Percentiles rank a stretch among this genome's conserved stretches.
phyloP scores from a whole-genome alignment of 2,888 invertebrate species.

The Xestia ashworthii region DNA sequence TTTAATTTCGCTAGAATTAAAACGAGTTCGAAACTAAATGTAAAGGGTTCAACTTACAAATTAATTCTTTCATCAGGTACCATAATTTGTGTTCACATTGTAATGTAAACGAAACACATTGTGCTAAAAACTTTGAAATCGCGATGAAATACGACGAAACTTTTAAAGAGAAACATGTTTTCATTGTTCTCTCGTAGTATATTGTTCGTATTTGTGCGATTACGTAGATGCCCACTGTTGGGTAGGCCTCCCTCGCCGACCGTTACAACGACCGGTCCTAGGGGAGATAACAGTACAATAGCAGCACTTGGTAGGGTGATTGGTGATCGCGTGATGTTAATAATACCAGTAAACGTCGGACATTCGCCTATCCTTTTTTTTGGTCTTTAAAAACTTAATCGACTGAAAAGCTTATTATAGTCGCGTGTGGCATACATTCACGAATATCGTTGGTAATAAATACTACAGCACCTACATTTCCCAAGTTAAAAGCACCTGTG shows the following conservation, averaged over 20 bases:
- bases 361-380: constrained; percentile 26
- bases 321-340: constrained; percentile 36
- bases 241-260: constrained; percentile 23
- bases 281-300: constrained; percentile 57
- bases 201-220: constrained; percentile 25
- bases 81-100: constrained; percentile 56
- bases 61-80: constrained; percentile 55
- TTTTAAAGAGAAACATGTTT: constrained; percentile 47
- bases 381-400: constrained; percentile 1
- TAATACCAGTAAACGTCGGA: constrained; percentile 20
- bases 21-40: constrained; percentile 42
- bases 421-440: constrained; percentile 16
- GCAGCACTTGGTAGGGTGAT: constrained; percentile 34
- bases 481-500: not conserved
- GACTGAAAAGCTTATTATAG: constrained; percentile 26
- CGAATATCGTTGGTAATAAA: constrained; percentile 3
- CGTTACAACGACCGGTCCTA: constrained; percentile 43
- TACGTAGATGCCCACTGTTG: constrained; percentile 17
- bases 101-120: constrained; percentile 51
- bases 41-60: constrained; percentile 43
- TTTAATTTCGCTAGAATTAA: constrained; percentile 27
- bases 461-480: constrained; percentile 7
- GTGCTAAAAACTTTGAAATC: constrained; percentile 40
- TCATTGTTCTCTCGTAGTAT: constrained; percentile 35
- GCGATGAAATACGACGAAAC: constrained; percentile 44